Evolutionary conservation across 2,113 vertebrate species (phyloP), one percentile per base, ranked within the genome.

Genomic region (Aepyceros melampus): DNA sequence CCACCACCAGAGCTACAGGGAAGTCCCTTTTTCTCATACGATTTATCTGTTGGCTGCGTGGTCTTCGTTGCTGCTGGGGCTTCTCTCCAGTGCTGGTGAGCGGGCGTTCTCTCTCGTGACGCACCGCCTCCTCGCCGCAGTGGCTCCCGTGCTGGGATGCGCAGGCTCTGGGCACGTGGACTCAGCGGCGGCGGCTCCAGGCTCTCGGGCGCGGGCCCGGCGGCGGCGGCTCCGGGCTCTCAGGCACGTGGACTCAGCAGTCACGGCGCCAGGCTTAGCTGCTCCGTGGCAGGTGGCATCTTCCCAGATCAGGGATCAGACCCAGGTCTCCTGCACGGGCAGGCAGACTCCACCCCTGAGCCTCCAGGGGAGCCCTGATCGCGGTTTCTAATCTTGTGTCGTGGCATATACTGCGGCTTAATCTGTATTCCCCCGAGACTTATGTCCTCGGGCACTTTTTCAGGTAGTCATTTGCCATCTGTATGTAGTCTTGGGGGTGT

Each of bases 121-220:
- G 3, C 33, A 10, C 33, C 2, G 8, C 64, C 64, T 36, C 10
- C 64, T 36, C 8, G 0, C 17, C 19, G 64, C 16, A 1, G 8
- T 36, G 8, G 33, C 16, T 36, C 33, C 64, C 8, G 33, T 19
- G 0, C 4, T n/a, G 64, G 1, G 16, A 19, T n/a, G 64, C 1
- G 16, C 33, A 10, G 33, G 64, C 33, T 36, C 64, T 19, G 64
- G 33, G 33, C 64, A 10, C 33, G 17, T 21, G 33, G 64, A 10
- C 4, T 36, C 33, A 5, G 64, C 0, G 0, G 33, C 2, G 7
- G 33, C 16, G 1, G 7, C 62, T 8, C 31, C 2, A 0, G 60
- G 60, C 31, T 33, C 60, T 3, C 0, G 3, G 3, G 60, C 3
- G 0, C 60, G 6, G 13, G 60, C 60, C 5, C 13, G 0, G 29